phyloP scores from a whole-genome alignment of 2,888 invertebrate genomes.

The Catocala fraxini region DNA sequence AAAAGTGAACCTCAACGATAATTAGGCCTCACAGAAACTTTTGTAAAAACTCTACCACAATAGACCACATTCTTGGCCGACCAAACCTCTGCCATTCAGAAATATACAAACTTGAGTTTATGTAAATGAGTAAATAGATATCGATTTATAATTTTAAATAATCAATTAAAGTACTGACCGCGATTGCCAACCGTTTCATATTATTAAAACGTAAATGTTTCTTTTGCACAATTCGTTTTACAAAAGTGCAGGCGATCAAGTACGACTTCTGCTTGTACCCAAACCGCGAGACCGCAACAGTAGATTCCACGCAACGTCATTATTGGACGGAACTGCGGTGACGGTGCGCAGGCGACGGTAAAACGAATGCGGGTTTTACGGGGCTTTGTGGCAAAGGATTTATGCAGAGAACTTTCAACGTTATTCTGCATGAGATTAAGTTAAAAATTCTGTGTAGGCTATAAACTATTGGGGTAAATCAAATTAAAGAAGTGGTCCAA shows the following conservation, averaged over 20 bases:
- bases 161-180: neutral
- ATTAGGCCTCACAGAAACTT: too few relatives aligned
- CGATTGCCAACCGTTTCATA: conserved; percentile 1
- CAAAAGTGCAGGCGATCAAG: neutral
- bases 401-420: conserved; percentile 14
- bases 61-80: too few relatives aligned
- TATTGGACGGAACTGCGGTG: conserved; percentile 49
- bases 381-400: conserved; percentile 33
- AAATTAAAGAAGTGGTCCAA: too few relatives aligned
- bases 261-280: conserved; percentile 23
- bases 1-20: too few relatives aligned
- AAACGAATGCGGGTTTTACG: conserved; percentile 28
- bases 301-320: conserved; percentile 64
- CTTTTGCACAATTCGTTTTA: conserved; percentile 5
- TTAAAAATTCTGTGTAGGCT: conserved; percentile 6
- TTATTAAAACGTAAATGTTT: conserved; percentile 5
- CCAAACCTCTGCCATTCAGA: neutral
- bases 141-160: neutral
- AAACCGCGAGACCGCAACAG: conserved; percentile 60
- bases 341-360: conserved; percentile 36
- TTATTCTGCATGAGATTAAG: neutral
- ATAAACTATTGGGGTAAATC: too few relatives aligned
- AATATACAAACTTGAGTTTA: neutral
- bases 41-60: too few relatives aligned
- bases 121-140: neutral